A percentile compares a stretch with the other conserved stretches of the same genome.
Evolutionary conservation across 2,888 invertebrate species (phyloP).

Genomic region (Aleiodes testaceus): DNA sequence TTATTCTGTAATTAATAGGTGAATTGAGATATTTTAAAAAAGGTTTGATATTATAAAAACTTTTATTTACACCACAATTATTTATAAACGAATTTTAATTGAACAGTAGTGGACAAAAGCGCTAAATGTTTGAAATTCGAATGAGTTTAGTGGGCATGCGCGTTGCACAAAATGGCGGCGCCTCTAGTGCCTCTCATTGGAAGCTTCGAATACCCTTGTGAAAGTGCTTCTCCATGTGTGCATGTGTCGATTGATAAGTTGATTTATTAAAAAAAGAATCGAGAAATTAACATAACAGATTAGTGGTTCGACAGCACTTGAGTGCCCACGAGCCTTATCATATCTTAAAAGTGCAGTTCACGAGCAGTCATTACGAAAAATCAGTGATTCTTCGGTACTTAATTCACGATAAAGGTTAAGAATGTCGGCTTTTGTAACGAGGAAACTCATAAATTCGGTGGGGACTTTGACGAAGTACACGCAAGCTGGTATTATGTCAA

Average conservation of each 20-base stretch:
- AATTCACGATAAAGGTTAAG: conserved; percentile 48
- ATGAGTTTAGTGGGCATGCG: no score
- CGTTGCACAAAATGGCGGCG: no score
- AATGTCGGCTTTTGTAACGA: conserved; percentile 65
- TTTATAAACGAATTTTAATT: no score
- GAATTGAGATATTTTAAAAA: no score
- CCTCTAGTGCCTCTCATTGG: no score
- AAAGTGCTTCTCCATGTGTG: background rate
- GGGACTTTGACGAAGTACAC: conserved; percentile 56
- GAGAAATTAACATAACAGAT: conserved; percentile 26
- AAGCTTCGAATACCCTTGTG: background rate
- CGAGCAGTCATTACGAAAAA: background rate
- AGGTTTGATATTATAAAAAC: no score
- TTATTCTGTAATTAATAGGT: no score
- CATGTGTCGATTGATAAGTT: background rate
- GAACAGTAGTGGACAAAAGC: no score
- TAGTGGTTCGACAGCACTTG: conserved; percentile 17
- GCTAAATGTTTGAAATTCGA: no score
- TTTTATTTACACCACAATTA: no score
- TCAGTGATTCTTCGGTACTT: background rate
- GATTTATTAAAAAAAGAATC: background rate
- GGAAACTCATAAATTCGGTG: conserved; percentile 53
- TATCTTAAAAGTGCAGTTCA: background rate
- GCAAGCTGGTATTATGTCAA: conserved; percentile 54
- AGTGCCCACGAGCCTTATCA: conserved; percentile 7